A percentile compares a stretch with the other conserved stretches of the same genome.
These are phyloP conservation scores for Sinotaia quadrata DNA, from an alignment of 2,888 invertebrate species.

Conservation along the genomic window DNA sequence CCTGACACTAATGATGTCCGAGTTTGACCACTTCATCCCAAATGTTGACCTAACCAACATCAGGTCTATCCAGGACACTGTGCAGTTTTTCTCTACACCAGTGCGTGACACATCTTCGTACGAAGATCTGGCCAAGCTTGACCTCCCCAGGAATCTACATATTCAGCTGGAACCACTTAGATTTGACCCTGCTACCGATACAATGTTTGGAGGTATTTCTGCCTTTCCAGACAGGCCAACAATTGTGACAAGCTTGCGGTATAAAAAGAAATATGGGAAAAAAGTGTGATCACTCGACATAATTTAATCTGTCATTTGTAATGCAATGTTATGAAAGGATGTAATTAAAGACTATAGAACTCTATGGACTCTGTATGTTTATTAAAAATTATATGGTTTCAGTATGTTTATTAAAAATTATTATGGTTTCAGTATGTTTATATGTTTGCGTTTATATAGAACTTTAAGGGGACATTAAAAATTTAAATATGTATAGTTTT, in stretches of 20 bases:
- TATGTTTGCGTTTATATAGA: too few relatives aligned
- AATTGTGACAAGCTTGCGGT: constrained; percentile 86
- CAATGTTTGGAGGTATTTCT: constrained; percentile 81
- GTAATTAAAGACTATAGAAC: too few relatives aligned
- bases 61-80: constrained; percentile 76
- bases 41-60: constrained; percentile 86
- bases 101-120: constrained; percentile 55
- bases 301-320: too few relatives aligned
- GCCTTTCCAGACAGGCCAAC: constrained; percentile 90
- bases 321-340: too few relatives aligned
- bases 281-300: too few relatives aligned
- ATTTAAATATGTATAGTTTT: too few relatives aligned
- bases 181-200: constrained; percentile 87
- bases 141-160: constrained; percentile 90
- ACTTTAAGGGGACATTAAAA: too few relatives aligned
- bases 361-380: too few relatives aligned
- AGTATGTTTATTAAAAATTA: too few relatives aligned
- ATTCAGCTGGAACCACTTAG: constrained; percentile 85
- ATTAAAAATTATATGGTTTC: too few relatives aligned
- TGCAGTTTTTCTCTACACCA: constrained; percentile 59
- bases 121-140: constrained; percentile 68
- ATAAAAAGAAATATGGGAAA: constrained; percentile 82
- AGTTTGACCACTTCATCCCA: constrained; percentile 85
- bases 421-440: too few relatives aligned
- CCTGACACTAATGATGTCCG: constrained; percentile 80